Percentiles rank a stretch among this genome's conserved stretches.
Conservation (phyloP, 37 sponge, comb jelly and placozoan species). For the Theonella swinhoei region DNA sequence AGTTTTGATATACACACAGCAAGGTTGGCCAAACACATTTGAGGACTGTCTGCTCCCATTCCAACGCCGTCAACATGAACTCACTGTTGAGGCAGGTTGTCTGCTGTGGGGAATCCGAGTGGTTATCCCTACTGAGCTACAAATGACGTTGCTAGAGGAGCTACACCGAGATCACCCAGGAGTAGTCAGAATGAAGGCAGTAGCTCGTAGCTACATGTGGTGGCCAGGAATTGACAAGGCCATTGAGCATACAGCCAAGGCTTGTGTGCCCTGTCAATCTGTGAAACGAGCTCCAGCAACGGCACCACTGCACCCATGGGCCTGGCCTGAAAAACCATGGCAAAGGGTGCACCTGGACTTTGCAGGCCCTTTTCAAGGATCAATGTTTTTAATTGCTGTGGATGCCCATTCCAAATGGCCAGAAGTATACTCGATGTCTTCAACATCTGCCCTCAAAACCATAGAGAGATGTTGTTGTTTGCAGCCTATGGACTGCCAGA, state of each 20-base stretch:
- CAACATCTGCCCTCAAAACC: background rate
- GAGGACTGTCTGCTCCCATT: background rate
- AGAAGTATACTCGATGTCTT: slow-evolving; percentile 6
- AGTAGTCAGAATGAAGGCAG: slow-evolving; percentile 10
- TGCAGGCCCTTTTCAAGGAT: background rate
- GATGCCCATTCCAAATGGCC: slow-evolving; percentile 23
- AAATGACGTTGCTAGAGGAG: background rate
- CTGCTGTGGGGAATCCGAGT: slow-evolving; percentile 16
- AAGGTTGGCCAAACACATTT: background rate
- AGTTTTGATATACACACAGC: background rate
- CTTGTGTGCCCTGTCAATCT: background rate
- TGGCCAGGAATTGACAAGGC: slow-evolving; percentile 1
- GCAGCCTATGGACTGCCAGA: slow-evolving; percentile 3
- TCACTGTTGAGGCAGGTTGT: slow-evolving; percentile 10
- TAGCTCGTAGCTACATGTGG: slow-evolving; percentile 10
- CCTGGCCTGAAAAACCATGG: slow-evolving; percentile 8
- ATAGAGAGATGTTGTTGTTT: background rate
- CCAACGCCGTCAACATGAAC: background rate
- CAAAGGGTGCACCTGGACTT: slow-evolving; percentile 25
- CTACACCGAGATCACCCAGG: slow-evolving; percentile 19
- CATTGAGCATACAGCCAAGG: background rate
- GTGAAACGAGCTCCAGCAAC: background rate
- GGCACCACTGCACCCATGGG: slow-evolving; percentile 2
- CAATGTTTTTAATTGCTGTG: background rate
- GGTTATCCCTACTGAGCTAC: background rate